These are phyloP conservation scores for Diabrotica balteata DNA, from an alignment of 2,888 invertebrate genomes.

Conservation along the genomic window DNA sequence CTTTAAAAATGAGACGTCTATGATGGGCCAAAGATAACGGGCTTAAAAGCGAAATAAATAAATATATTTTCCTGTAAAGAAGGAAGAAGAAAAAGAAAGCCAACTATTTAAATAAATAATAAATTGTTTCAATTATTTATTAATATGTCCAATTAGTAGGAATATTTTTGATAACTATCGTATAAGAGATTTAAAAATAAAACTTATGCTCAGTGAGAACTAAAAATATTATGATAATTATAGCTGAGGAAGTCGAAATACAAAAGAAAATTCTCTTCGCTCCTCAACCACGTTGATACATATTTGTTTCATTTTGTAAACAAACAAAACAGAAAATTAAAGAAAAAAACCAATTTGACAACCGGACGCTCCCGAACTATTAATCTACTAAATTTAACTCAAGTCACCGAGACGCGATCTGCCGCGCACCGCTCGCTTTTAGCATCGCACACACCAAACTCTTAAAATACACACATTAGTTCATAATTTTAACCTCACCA, in stretches of 20 bases:
- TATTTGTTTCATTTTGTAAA: slow-evolving; percentile 46
- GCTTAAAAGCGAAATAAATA: too few relatives aligned
- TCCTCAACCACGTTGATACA: slow-evolving; percentile 9
- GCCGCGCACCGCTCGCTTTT: slow-evolving; percentile 37
- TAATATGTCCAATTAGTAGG: too few relatives aligned
- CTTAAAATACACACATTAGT: slow-evolving; percentile 45
- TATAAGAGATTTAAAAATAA: too few relatives aligned
- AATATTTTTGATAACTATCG: too few relatives aligned
- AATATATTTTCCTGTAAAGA: too few relatives aligned
- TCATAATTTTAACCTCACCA: slow-evolving; percentile 38
- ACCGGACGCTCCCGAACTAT: slow-evolving; percentile 56
- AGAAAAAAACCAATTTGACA: slow-evolving; percentile 51
- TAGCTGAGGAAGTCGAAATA: slow-evolving; percentile 15
- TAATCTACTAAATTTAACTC: slow-evolving; percentile 54
- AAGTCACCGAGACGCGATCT: slow-evolving; percentile 46
- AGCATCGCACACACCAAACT: slow-evolving; percentile 37
- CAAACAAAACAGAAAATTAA: slow-evolving; percentile 30
- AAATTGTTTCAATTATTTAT: too few relatives aligned
- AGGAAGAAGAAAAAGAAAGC: too few relatives aligned
- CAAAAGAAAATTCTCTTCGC: slow-evolving; percentile 13
- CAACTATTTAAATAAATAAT: too few relatives aligned
- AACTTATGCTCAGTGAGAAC: neutral
- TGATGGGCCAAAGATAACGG: too few relatives aligned
- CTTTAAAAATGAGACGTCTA: too few relatives aligned
- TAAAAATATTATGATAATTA: slow-evolving; percentile 5